Base-by-base conservation (phyloP, 2,797 vertebrate genomes). In the Lophius americanus region DNA sequence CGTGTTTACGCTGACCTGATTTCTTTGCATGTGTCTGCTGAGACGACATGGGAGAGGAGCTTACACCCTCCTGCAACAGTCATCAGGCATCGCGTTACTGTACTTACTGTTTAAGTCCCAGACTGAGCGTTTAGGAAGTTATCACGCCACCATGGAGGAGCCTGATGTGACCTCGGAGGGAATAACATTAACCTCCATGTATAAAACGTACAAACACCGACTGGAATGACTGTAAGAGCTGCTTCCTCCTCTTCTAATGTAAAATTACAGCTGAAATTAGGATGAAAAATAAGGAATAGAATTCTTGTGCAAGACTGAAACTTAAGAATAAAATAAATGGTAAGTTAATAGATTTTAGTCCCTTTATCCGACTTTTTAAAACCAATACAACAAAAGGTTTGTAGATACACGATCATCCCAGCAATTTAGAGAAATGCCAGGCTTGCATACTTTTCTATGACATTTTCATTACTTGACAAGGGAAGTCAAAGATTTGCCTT, bases 381-480 rank as follows among this genome's bases (percentile, higher is more conserved):
- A 73, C 6, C 33, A 23, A 23, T 23, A 23, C 23, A 42, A 42
- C 9, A 42, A 3, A 38, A 7, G 37, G 37, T 38, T 38, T 7
- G 7, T 38, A 36, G 11, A 38, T 14, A 9, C 8, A 44, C 51
- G 39, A 79, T 80, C 76, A 70, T 73, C 52, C 60, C 64, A 3
- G 69, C 57, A 75, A 76, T 75, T 76, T 37, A 53, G 76, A 80
- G 83, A 85, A 89, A 82, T 14, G 84, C 85, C 72, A 58, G 59
- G 73, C 85, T 86, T 89, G 89, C 87, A 89, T 73, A 84, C 75
- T 73, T 80, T 81, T 78, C 82, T 72, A 92, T 94, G 63, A 93
- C 92, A 92, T 88, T 91, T 92, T 92, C 81, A 93, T 92, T 77
- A 89, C 84, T 87, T 52, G 64, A 51, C 74, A 68, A 89, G 70